Evolutionary conservation across 2,113 vertebrate genomes (phyloP).

Genomic region (Syrmaticus mikado): DNA sequence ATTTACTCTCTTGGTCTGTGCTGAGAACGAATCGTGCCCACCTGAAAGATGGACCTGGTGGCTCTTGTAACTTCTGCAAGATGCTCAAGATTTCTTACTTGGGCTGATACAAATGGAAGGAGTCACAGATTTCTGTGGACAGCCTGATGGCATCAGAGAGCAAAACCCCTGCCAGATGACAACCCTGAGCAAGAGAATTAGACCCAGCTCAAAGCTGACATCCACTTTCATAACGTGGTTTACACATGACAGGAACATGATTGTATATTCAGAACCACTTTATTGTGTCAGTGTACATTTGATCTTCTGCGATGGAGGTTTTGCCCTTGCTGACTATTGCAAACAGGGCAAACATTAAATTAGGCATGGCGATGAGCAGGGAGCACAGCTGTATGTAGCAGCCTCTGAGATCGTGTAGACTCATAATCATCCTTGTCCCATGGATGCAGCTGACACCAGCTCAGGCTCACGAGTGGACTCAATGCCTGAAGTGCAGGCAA

Average conservation of each 20-base stretch:
- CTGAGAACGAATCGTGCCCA: background rate
- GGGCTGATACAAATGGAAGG: background rate
- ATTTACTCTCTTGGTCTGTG: background rate
- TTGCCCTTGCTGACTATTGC: fast-evolving
- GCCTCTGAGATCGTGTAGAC: fast-evolving
- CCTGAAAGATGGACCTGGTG: background rate
- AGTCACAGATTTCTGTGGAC: background rate
- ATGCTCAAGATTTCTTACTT: fast-evolving
- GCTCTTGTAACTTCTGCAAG: background rate
- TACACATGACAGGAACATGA: fast-evolving
- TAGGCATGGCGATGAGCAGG: background rate
- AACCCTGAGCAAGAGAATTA: background rate
- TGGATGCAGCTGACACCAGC: background rate
- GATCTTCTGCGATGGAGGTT: background rate
- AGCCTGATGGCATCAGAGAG: background rate
- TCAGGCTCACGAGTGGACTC: background rate
- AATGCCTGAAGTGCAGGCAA: background rate
- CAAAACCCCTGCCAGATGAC: background rate
- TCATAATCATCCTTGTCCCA: fast-evolving
- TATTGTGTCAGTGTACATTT: background rate
- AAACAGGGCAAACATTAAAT: background rate
- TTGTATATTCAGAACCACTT: background rate
- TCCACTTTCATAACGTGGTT: background rate
- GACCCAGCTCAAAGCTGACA: background rate
- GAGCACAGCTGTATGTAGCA: background rate